Evolutionary conservation across 2,888 invertebrate genomes (phyloP).

Genomic region (Druceiella hillmani): DNA sequence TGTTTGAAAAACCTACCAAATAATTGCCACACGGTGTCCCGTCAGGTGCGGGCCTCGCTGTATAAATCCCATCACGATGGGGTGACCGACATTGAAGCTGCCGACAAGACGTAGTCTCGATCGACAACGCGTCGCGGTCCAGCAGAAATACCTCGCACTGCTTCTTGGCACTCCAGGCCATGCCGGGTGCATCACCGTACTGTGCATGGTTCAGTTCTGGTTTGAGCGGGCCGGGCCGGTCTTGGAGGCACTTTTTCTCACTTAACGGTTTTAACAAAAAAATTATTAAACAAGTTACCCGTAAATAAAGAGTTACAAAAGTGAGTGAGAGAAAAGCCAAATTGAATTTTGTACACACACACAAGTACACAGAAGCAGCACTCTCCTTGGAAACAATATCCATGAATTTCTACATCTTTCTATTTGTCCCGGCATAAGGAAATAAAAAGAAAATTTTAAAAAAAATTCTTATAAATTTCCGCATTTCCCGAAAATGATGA

Average conservation of each 20-base stretch:
- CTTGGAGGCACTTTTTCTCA: slow-evolving; percentile 61
- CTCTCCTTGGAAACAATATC: too few relatives aligned
- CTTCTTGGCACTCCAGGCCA: slow-evolving; percentile 64
- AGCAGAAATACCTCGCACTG: slow-evolving; percentile 65
- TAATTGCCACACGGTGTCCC: slow-evolving; percentile 66
- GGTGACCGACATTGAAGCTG: slow-evolving; percentile 69
- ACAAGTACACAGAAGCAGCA: too few relatives aligned
- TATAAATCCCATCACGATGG: slow-evolving; percentile 66
- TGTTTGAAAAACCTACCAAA: slow-evolving; percentile 47
- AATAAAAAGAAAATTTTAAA: too few relatives aligned
- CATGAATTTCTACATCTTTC: too few relatives aligned
- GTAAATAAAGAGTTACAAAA: too few relatives aligned
- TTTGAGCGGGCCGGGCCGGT: slow-evolving; percentile 44
- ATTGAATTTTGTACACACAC: too few relatives aligned
- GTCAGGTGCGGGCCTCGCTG: slow-evolving; percentile 77
- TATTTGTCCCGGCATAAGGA: too few relatives aligned
- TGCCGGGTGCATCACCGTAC: slow-evolving; percentile 61
- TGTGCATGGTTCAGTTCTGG: slow-evolving; percentile 56
- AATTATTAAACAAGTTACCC: too few relatives aligned
- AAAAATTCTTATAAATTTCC: too few relatives aligned
- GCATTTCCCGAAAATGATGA: too few relatives aligned
- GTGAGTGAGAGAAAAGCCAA: too few relatives aligned
- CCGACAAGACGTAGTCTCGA: slow-evolving; percentile 45
- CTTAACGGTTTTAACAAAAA: too few relatives aligned
- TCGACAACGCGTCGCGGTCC: slow-evolving; percentile 59